Evolutionary conservation across 2,797 vertebrate species (phyloP).

Genomic region (Channa striata): DNA sequence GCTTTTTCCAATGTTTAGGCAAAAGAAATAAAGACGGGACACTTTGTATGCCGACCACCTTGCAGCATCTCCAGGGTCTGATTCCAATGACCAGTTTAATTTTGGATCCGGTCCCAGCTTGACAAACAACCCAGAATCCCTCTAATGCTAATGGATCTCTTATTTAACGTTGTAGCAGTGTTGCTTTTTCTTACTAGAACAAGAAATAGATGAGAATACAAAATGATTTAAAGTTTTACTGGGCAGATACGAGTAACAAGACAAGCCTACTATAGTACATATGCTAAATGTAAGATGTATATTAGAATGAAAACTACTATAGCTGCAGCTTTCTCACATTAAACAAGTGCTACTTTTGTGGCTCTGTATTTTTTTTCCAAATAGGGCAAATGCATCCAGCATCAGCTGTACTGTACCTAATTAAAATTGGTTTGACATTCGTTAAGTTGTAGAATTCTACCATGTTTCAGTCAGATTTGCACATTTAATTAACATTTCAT

Average conservation of each 20-base stretch:
- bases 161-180: neutral
- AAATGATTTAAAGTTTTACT: neutral
- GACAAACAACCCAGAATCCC: neutral
- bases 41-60: neutral
- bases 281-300: no score
- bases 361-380: neutral
- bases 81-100: neutral
- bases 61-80: neutral
- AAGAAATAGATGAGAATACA: no score
- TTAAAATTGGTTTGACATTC: conserved; percentile 1
- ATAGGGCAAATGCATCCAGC: neutral
- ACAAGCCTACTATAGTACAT: no score
- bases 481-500: neutral
- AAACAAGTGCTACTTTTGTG: neutral
- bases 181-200: no score
- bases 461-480: neutral
- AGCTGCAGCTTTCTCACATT: no score
- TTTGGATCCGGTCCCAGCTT: neutral
- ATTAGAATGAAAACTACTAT: no score
- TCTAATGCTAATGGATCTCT: neutral
- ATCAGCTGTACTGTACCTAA: neutral
- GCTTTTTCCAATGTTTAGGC: no score
- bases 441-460: neutral
- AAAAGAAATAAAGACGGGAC: neutral
- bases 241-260: no score